Evolutionary conservation across 30 jellyfish, hydroid and myxozoan species (phyloP).

Genomic region (Clytia hemisphaerica): DNA sequence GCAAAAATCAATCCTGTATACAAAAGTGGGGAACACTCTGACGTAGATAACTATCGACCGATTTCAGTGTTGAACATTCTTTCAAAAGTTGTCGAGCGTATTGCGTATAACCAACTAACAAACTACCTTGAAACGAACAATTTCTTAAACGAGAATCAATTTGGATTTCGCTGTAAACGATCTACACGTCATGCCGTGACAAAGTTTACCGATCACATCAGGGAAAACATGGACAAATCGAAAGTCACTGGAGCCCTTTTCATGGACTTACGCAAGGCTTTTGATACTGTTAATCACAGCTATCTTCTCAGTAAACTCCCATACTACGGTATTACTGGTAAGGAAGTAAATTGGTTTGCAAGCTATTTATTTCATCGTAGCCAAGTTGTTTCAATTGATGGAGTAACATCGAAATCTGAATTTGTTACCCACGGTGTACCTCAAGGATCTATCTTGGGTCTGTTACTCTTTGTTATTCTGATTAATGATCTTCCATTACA

Average conservation of each 20-base stretch:
- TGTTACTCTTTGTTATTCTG: constrained; percentile 43
- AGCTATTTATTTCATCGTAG: constrained; percentile 40
- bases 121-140: constrained; percentile 41
- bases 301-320: not conserved
- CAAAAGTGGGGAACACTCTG: constrained; percentile 32
- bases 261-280: constrained; percentile 39
- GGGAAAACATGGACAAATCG: constrained; percentile 58
- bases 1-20: constrained; percentile 49
- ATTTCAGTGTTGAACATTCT: constrained; percentile 36
- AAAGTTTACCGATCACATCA: constrained; percentile 32
- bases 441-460: constrained; percentile 66
- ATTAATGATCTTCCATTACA: constrained; percentile 32
- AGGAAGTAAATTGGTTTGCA: constrained; percentile 43
- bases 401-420: constrained; percentile 18
- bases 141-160: constrained; percentile 33
- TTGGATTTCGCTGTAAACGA: constrained; percentile 42
- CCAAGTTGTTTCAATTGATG: constrained; percentile 55
- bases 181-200: constrained; percentile 49
- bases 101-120: constrained; percentile 42
- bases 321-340: constrained; percentile 17
- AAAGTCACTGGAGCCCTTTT: constrained; percentile 45
- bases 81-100: constrained; percentile 24
- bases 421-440: constrained; percentile 50
- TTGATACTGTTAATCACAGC: constrained; percentile 9
- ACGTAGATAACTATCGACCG: constrained; percentile 40